Evolutionary conservation across 2,888 invertebrate genomes (phyloP).

Genomic region (Beris morrisii): DNA sequence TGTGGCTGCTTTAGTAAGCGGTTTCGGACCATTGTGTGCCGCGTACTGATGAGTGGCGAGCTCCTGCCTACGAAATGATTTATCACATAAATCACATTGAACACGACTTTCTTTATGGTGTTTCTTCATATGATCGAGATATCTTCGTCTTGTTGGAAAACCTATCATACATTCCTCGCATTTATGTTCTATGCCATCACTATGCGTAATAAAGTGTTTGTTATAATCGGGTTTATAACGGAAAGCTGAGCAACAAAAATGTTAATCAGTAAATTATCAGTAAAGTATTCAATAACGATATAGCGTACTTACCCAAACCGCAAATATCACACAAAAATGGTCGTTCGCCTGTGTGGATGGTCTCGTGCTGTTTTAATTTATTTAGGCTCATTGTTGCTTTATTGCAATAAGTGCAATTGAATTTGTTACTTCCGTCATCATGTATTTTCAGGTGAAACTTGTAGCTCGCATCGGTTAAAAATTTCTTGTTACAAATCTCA

Average conservation of each 20-base stretch:
- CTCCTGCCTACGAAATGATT: conserved; percentile 36
- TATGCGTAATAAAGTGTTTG: conserved; percentile 35
- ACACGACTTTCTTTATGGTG: not conserved
- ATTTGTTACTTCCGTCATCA: conserved; percentile 23
- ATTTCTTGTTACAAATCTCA: conserved; percentile 31
- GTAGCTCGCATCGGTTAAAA: conserved; percentile 19
- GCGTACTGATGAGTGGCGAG: conserved; percentile 37
- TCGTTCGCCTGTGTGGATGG: conserved; percentile 31
- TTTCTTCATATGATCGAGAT: conserved; percentile 9
- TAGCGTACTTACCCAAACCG: conserved; percentile 33
- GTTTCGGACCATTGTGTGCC: conserved; percentile 34
- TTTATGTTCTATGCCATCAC: conserved; percentile 29
- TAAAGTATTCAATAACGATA: not conserved
- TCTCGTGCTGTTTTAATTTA: conserved; percentile 22
- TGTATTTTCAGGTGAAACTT: conserved; percentile 29
- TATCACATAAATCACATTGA: conserved; percentile 37
- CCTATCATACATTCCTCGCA: conserved; percentile 35
- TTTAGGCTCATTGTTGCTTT: conserved; percentile 31
- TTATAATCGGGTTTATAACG: conserved; percentile 36
- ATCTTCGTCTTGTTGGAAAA: conserved; percentile 12
- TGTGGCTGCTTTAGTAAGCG: conserved; percentile 12
- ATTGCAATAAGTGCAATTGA: conserved; percentile 35
- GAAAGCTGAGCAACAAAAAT: conserved; percentile 23
- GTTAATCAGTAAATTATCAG: not conserved
- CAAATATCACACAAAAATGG: conserved; percentile 39